phyloP scores from a whole-genome alignment of 2,888 invertebrate genomes.

The Trichacis sp. region DNA sequence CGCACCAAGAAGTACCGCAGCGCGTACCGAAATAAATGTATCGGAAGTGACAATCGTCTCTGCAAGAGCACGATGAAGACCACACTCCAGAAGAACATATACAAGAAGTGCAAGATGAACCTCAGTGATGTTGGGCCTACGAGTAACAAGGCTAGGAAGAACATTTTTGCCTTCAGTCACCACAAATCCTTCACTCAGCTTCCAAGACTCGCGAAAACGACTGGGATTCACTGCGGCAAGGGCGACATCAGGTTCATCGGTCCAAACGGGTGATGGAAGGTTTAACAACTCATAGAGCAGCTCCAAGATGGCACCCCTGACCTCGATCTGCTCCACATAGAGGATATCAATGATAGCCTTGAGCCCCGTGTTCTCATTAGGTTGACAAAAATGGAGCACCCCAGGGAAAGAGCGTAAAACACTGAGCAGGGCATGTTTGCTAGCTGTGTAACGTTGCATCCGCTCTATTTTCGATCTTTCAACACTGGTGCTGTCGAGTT shows the following conservation, averaged over 20 bases:
- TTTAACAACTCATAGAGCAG: conserved; percentile 91
- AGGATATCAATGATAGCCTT: conserved; percentile 84
- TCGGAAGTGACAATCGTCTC: conserved; percentile 93
- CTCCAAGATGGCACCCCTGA: conserved; percentile 92
- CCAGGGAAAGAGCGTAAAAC: conserved; percentile 94
- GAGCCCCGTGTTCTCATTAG: conserved; percentile 79
- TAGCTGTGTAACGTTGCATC: conserved; percentile 87
- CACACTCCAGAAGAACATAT: conserved; percentile 88
- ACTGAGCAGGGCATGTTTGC: conserved; percentile 85
- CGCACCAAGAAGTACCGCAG: conserved; percentile 90
- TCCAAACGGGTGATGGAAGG: conserved; percentile 91
- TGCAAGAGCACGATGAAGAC: conserved; percentile 87
- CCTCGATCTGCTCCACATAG: conserved; percentile 87
- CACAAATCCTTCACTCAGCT: conserved; percentile 93
- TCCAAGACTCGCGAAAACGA: conserved; percentile 82
- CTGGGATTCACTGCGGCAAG: conserved; percentile 87
- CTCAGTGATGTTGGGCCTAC: conserved; percentile 90
- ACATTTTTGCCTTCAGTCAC: conserved; percentile 90
- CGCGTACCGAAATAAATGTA: conserved; percentile 89
- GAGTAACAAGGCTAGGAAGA: conserved; percentile 86
- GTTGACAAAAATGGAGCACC: conserved; percentile 87
- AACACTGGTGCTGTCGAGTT: conserved; percentile 75
- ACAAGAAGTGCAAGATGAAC: conserved; percentile 90
- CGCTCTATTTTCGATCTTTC: conserved; percentile 72
- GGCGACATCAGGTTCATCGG: conserved; percentile 91